Evolutionary conservation across 2,797 vertebrate genomes (phyloP).

Genomic region (Sebastes diaconus): DNA sequence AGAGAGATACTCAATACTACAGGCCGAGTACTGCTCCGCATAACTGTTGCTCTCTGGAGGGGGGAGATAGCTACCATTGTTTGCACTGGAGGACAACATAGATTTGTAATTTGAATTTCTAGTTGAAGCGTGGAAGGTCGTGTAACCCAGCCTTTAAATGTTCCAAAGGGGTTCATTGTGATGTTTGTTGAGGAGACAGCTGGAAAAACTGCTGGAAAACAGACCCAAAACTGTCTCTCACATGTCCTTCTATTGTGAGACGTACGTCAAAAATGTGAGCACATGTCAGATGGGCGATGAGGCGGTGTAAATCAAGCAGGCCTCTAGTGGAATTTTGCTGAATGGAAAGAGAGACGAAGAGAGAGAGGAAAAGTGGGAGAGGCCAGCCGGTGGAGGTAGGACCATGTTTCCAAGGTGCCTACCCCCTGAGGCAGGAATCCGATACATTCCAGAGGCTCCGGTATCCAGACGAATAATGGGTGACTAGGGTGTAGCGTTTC

Average conservation of each 20-base stretch:
- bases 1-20: slow-evolving; percentile 73
- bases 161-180: not conserved
- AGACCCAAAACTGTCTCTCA: slow-evolving; percentile 12
- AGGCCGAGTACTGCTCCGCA: slow-evolving; percentile 51
- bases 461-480: slow-evolving; percentile 80
- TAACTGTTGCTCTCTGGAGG: slow-evolving; percentile 67
- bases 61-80: slow-evolving; percentile 36
- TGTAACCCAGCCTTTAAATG: not conserved
- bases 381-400: slow-evolving; percentile 57
- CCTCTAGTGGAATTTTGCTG: slow-evolving; percentile 64
- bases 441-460: slow-evolving; percentile 80
- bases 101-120: slow-evolving; percentile 38
- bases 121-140: not conserved
- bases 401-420: slow-evolving; percentile 73
- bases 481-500: slow-evolving; percentile 75
- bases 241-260: slow-evolving; percentile 38
- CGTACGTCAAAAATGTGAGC: slow-evolving; percentile 35
- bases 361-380: slow-evolving; percentile 26
- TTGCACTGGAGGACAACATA: slow-evolving; percentile 32
- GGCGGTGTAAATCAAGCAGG: slow-evolving; percentile 50
- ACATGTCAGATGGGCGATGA: slow-evolving; percentile 47
- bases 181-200: slow-evolving; percentile 14
- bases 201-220: slow-evolving; percentile 8
- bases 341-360: slow-evolving; percentile 48
- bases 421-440: slow-evolving; percentile 76